Base-by-base conservation (phyloP, 1,140 invertebrate species). In the Monochamus saltuarius region DNA sequence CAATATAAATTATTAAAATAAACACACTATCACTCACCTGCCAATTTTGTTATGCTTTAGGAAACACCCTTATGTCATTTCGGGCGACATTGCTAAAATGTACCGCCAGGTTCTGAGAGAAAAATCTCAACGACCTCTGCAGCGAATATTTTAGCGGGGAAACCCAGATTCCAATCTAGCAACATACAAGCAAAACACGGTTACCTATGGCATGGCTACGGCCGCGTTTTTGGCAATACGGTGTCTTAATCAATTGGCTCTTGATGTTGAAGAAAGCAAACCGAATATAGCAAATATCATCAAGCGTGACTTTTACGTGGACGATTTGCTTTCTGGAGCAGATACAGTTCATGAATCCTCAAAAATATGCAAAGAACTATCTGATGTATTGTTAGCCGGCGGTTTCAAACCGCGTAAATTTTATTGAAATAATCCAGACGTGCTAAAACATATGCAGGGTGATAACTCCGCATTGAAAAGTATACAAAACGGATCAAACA, bases 321-420 rank as follows among this genome's bases (percentile, higher is more conserved):
- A 79, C 47, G 74, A 79, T 66, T 54, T 77, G 13, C 51, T 80
- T 1, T 68, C 72, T 17, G 76, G 79, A 19, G 65, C 67, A 7
- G 54, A 74, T 52, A 65, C 43, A 3, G 13, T 67, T 11, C 52
- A 67, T 13, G 46, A 63, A 54, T 45, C 62, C 10, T 4, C 49
- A 17, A 13, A 46, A 38, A 49, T 72, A 9, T 29, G 52, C 37
- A 34, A 52, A 46, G 46, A 71, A 50, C 14, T 75, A 8, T 59
- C 36, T 7, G 8, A 56, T 13, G 56, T 72, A 19, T 35, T 72
- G 16, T 35, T 56, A 11, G 43, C 38, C 0, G 64, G 51, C 8
- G 57, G 69, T 17, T 68, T 74, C 51, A 8, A 59, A 13, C 50
- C 70, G 8, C 49, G 61, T 8, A 70, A 73, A 60, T 74, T 70